Evolutionary conservation across 2,888 invertebrate species (phyloP).

Genomic region (Hipparchia semele): DNA sequence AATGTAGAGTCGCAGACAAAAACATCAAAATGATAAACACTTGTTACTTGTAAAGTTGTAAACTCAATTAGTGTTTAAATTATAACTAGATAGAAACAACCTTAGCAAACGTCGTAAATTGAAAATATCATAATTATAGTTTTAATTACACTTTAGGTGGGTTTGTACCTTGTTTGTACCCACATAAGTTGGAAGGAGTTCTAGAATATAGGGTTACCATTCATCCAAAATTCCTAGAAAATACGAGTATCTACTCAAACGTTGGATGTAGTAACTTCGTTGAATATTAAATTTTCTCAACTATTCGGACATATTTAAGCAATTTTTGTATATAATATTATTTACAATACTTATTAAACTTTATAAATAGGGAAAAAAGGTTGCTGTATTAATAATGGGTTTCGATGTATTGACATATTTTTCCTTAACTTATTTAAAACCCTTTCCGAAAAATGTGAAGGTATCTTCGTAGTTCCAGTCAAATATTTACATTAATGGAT

Average conservation of each 20-base stretch:
- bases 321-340: no score
- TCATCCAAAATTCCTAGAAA: neutral
- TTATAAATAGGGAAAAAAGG: no score
- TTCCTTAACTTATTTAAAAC: no score
- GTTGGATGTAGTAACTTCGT: no score
- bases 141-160: conserved; percentile 20
- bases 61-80: conserved; percentile 13
- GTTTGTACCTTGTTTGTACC: conserved; percentile 1
- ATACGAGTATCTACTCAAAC: neutral
- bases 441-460: no score
- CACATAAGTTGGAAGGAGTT: conserved; percentile 13
- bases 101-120: conserved; percentile 14
- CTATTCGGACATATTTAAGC: no score
- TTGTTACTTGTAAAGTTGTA: neutral
- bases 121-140: conserved; percentile 21
- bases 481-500: no score
- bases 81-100: conserved; percentile 12
- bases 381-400: no score
- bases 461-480: no score
- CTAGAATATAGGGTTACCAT: neutral
- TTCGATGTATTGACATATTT: no score
- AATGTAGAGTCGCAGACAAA: neutral
- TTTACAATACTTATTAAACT: no score
- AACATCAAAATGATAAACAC: neutral
- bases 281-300: no score